Percentiles rank a stretch among this genome's conserved stretches.
Conservation (phyloP, 1,140 invertebrate species). For the Telenomus remus region DNA sequence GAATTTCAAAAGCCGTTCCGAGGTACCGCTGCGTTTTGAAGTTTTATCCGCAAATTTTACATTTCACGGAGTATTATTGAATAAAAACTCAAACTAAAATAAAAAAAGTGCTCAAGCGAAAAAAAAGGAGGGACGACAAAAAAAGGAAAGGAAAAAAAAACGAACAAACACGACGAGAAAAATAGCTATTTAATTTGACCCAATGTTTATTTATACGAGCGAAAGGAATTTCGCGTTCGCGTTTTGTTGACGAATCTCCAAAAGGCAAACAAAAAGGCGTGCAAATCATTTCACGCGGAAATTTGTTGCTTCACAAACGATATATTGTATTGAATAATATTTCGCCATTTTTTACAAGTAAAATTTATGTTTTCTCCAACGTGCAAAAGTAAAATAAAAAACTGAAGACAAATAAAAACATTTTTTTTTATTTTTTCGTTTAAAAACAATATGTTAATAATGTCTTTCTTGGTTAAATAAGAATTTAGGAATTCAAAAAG, state of each 20-base stretch:
- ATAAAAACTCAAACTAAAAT: constrained; percentile 54
- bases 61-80: constrained; percentile 55
- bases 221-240: constrained; percentile 38
- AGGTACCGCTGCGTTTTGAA: constrained; percentile 45
- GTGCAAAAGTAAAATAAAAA: no score
- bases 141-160: no score
- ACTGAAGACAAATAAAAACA: no score
- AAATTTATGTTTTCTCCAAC: no score
- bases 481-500: no score
- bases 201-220: constrained; percentile 53
- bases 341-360: neutral
- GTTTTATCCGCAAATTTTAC: constrained; percentile 56
- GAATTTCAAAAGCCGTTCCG: constrained; percentile 56
- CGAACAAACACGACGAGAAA: constrained; percentile 15
- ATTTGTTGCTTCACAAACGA: constrained; percentile 8
- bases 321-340: neutral
- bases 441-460: no score
- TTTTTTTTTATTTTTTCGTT: no score
- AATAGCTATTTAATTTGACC: constrained; percentile 48
- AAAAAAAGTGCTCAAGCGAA: constrained; percentile 12
- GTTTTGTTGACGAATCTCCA: constrained; percentile 41
- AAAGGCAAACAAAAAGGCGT: constrained; percentile 37
- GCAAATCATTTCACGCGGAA: constrained; percentile 8
- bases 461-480: no score
- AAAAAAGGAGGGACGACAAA: constrained; percentile 1